Evolutionary conservation across 2,797 vertebrate genomes (phyloP).

Genomic region (Brotogeris chrysoptera): DNA sequence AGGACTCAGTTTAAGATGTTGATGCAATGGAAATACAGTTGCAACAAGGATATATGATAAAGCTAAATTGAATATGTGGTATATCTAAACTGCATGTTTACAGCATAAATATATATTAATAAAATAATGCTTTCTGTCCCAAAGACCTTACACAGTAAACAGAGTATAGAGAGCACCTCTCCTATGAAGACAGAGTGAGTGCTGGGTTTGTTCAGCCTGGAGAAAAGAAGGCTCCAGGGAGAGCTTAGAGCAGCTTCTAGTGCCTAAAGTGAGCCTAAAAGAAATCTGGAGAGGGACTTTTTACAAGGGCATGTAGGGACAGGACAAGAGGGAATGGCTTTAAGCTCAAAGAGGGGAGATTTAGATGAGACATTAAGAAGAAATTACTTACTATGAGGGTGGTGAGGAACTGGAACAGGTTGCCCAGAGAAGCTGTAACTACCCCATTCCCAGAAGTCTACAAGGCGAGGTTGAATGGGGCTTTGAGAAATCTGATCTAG

Average conservation of each 20-base stretch:
- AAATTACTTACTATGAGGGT: neutral
- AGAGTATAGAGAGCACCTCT: neutral
- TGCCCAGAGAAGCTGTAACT: neutral
- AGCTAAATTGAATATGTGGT: neutral
- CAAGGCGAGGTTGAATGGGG: neutral
- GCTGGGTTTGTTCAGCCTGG: neutral
- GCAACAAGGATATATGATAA: neutral
- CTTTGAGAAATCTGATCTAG: neutral
- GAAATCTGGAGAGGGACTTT: neutral
- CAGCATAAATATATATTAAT: neutral
- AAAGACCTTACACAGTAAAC: neutral
- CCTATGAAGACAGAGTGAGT: neutral
- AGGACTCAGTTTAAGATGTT: neutral
- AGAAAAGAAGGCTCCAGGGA: neutral
- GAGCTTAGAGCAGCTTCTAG: neutral
- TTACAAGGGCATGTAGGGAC: neutral
- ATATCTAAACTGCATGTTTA: neutral
- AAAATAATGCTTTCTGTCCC: neutral
- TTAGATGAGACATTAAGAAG: neutral
- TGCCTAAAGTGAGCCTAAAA: neutral
- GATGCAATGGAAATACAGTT: neutral
- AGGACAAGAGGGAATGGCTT: neutral
- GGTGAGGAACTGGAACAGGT: neutral
- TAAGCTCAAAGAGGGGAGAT: neutral
- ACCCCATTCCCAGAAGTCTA: neutral